Percentiles rank a stretch among this genome's conserved stretches.
phyloP scores from a whole-genome alignment of 2,888 invertebrate species.

The Sinopyrophorus schimmeli region DNA sequence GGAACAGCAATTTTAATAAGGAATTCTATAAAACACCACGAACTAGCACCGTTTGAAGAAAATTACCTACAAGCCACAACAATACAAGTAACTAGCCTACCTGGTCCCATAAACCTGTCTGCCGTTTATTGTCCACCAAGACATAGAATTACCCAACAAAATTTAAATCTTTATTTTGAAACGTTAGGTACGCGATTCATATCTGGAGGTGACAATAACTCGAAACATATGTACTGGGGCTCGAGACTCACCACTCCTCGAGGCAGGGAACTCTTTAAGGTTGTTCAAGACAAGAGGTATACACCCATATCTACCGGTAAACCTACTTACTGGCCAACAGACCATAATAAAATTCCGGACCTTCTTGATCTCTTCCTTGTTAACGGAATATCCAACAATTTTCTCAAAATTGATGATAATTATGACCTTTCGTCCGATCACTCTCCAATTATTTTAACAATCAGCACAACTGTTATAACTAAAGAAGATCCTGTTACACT shows the following conservation, averaged over 20 bases:
- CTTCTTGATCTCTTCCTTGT: background rate
- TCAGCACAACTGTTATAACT: background rate
- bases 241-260: background rate
- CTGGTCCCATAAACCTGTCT: background rate
- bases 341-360: slow-evolving; percentile 1
- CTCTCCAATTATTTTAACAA: slow-evolving; percentile 4
- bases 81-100: background rate
- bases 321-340: slow-evolving; percentile 1
- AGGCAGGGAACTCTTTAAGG: slow-evolving; percentile 1
- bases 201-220: background rate
- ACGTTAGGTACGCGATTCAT: background rate
- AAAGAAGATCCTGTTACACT: background rate
- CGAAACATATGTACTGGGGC: background rate
- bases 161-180: background rate
- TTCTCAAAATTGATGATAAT: background rate
- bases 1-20: slow-evolving; percentile 5
- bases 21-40: slow-evolving; percentile 3
- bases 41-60: slow-evolving; percentile 2
- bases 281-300: background rate
- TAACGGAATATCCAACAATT: slow-evolving; percentile 1
- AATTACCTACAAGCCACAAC: slow-evolving; percentile 1
- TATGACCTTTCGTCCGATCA: background rate
- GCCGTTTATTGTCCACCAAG: slow-evolving; percentile 7
- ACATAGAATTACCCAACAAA: slow-evolving; percentile 2
- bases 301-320: background rate